Conservation (phyloP, 2,113 vertebrate species). For the Larimichthys crocea region DNA sequence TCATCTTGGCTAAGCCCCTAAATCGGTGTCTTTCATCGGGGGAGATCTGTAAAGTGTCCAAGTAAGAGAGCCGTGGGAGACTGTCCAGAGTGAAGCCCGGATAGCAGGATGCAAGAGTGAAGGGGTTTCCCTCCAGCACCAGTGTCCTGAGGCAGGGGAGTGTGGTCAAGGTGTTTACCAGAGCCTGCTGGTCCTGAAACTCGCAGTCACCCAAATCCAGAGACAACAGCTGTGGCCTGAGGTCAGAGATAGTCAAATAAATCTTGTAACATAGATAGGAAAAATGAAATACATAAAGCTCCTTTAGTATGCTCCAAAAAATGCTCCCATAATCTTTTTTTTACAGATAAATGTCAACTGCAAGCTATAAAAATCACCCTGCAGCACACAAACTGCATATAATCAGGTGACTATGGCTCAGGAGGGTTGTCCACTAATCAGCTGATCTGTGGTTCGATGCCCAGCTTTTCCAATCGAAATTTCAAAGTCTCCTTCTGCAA, state of each 20-base stretch:
- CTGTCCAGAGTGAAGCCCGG: constrained; percentile 87
- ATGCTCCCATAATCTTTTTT: not conserved
- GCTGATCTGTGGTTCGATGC: too few species aligned
- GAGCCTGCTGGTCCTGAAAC: constrained; percentile 79
- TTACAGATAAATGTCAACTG: too few species aligned
- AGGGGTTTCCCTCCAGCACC: constrained; percentile 88
- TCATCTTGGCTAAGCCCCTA: constrained; percentile 74
- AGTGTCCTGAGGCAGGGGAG: constrained; percentile 83
- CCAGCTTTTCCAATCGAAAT: too few species aligned
- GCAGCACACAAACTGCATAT: not conserved
- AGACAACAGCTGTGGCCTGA: constrained; percentile 90
- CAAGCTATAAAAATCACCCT: too few species aligned
- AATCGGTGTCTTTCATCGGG: constrained; percentile 82
- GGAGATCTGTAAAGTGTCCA: constrained; percentile 83
- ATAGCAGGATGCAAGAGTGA: constrained; percentile 86
- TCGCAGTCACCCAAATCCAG: constrained; percentile 90
- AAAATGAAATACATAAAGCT: not conserved
- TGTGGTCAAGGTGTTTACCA: constrained; percentile 76
- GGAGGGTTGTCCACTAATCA: too few species aligned
- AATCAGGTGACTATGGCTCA: not conserved
- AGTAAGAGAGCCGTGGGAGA: constrained; percentile 80
- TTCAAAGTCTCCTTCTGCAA: too few species aligned
- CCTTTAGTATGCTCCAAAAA: not conserved
- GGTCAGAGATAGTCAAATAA: constrained; percentile 12
- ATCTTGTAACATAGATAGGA: not conserved